Conservation (phyloP, 1,140 invertebrate genomes). For the Drosophila obscura region DNA sequence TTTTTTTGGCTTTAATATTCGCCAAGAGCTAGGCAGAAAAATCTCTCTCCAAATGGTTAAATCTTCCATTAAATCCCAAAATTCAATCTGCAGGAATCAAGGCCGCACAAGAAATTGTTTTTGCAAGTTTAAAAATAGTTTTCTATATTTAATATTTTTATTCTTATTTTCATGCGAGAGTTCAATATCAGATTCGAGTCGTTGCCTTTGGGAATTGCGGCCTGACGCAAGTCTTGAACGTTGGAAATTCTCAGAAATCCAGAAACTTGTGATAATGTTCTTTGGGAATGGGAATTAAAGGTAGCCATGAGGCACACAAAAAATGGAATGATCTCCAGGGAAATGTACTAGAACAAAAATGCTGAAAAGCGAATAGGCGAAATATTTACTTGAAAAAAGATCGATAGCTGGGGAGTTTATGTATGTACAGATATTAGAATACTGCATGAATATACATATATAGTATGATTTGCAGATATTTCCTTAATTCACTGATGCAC, state of each 20-base stretch:
- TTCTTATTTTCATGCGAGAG: not conserved
- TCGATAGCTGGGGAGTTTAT: not conserved
- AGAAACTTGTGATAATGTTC: constrained; percentile 2
- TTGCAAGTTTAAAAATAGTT: not conserved
- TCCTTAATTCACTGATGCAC: too few species aligned
- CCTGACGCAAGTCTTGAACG: constrained; percentile 31
- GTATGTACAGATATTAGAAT: too few species aligned
- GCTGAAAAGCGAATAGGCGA: not conserved
- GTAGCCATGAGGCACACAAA: constrained; percentile 19
- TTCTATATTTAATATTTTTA: not conserved
- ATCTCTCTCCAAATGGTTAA: too few species aligned
- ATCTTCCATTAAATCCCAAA: not conserved
- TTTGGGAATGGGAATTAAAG: constrained; percentile 13
- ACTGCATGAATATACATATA: too few species aligned
- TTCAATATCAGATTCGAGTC: constrained; percentile 1
- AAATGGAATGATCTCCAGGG: not conserved
- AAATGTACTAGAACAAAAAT: not conserved
- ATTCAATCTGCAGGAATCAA: not conserved
- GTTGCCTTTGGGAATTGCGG: constrained; percentile 10
- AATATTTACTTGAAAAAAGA: not conserved
- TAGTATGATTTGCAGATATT: too few species aligned
- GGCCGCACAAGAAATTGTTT: not conserved
- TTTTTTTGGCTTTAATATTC: too few species aligned
- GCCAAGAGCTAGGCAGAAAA: too few species aligned
- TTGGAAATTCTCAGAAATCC: constrained; percentile 3